These are phyloP conservation scores for Xiphydria camelus DNA, from an alignment of 2,888 invertebrate genomes.

Conservation along the genomic window DNA sequence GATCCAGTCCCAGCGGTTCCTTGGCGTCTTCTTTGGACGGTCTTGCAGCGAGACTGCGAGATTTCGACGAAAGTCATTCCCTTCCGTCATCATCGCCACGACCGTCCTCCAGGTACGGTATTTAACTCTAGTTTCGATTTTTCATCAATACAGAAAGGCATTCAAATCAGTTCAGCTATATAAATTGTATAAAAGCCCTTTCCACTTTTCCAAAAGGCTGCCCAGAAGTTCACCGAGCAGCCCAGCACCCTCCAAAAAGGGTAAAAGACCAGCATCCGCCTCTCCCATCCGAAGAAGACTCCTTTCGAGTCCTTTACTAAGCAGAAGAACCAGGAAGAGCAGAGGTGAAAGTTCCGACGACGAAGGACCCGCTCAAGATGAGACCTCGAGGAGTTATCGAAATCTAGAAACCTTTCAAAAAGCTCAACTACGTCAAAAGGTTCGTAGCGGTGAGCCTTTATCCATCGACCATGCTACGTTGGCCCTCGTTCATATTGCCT, in stretches of 20 bases:
- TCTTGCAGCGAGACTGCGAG: conserved; percentile 48
- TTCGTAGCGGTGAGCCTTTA: too few species aligned
- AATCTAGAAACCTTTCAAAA: conserved; percentile 91
- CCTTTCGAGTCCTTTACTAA: conserved; percentile 81
- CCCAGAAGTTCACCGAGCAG: conserved; percentile 79
- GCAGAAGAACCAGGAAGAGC: conserved; percentile 74
- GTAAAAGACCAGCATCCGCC: conserved; percentile 75
- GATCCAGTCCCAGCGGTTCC: conserved; percentile 50
- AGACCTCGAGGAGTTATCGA: conserved; percentile 71
- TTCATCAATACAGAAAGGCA: too few species aligned
- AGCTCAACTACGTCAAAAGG: conserved; percentile 88
- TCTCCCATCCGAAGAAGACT: conserved; percentile 79
- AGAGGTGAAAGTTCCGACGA: conserved; percentile 84
- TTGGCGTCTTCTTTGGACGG: conserved; percentile 52
- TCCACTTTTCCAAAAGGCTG: too few species aligned
- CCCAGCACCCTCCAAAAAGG: conserved; percentile 73
- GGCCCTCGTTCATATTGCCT: too few species aligned
- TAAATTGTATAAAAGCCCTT: too few species aligned
- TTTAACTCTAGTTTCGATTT: not conserved
- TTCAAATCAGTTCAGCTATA: too few species aligned
- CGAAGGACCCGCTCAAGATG: conserved; percentile 64
- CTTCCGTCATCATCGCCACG: conserved; percentile 56
- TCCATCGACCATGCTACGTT: too few species aligned
- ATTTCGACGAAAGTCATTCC: conserved; percentile 54
- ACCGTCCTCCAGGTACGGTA: conserved; percentile 42